Base-by-base conservation (phyloP, 2,113 vertebrate species). In the Rhynchopsitta pachyrhyncha region DNA sequence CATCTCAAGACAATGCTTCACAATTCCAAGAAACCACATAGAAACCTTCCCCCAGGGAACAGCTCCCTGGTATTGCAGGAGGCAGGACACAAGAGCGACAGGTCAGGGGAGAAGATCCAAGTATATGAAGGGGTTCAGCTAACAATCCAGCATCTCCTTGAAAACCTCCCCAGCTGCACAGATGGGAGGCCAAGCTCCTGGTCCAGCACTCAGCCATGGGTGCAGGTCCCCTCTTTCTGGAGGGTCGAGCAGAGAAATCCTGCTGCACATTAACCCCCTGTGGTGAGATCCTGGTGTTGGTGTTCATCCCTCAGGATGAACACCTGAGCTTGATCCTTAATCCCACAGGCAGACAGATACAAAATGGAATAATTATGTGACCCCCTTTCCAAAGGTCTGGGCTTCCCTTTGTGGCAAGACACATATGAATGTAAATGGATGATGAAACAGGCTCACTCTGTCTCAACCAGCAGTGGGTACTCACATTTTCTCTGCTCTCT, bases 361-460 rank as follows among this genome's bases (percentile, higher is more conserved):
- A 66, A 35, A 78, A 37, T 19, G 76, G 25, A 71, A 25, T 15
- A 33, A 64, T 15, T 27, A 8, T 2, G 15, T 71, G 5, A 39
- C 17, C 7, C 4, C 7, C 7, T 37, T 80, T 55, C 28, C 73
- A 20, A 79, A 69, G 20, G 33, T 39, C 64, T 62, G 52, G 41
- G 10, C 41, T 87, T 80, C 16, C 28, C 24, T 57, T 47, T n/a
- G 19, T 11, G 29, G 37, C 66, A 69, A 50, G 19, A 37, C 41
- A 27, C 1, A 0, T 6, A 15, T 4, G 39, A 9, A 18, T 0
- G 0, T 5, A 50, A 31, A 39, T 42, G 3, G 31, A 14, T 29
- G 13, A 14, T 55, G 60, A n/a, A 90, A 63, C 35, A 37, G 25
- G 28, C 14, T 68, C 4, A 0, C 17, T 31, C 6, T 31, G 35